A percentile compares a stretch with the other conserved stretches of the same genome.
These are phyloP conservation scores for Gorsachius goisagi DNA, from an alignment of 2,113 vertebrate species.

Conservation along the genomic window DNA sequence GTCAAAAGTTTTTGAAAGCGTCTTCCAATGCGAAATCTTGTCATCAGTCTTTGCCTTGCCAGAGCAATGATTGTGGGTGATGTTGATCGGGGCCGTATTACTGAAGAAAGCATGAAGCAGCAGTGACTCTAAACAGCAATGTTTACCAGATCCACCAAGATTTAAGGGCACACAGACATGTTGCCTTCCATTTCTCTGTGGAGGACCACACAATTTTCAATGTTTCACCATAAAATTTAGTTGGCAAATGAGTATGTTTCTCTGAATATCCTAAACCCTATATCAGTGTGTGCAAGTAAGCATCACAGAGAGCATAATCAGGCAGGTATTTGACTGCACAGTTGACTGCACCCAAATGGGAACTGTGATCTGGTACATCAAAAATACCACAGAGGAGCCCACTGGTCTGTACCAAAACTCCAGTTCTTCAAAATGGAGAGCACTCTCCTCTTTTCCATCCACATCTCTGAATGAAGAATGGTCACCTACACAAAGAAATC, in stretches of 20 bases:
- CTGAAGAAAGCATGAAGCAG: not conserved
- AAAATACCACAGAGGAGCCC: not conserved
- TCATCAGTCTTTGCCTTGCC: not conserved
- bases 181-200: not conserved
- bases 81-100: not conserved
- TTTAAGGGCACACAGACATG: not conserved
- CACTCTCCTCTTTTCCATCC: not conserved
- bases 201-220: not conserved
- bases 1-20: not conserved
- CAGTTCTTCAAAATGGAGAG: not conserved
- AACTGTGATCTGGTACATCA: not conserved
- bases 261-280: not conserved
- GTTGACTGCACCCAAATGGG: not conserved
- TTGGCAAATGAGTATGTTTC: not conserved
- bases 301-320: not conserved
- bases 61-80: not conserved
- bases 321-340: not conserved
- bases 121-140: not conserved
- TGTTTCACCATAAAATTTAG: not conserved
- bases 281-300: not conserved
- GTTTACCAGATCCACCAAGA: not conserved
- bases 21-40: not conserved
- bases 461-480: not conserved
- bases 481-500: not conserved
- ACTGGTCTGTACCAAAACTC: not conserved